Percentiles rank a stretch among this genome's conserved stretches.
phyloP scores from a whole-genome alignment of 2,888 invertebrate genomes.

The Harpalus rubripes region DNA sequence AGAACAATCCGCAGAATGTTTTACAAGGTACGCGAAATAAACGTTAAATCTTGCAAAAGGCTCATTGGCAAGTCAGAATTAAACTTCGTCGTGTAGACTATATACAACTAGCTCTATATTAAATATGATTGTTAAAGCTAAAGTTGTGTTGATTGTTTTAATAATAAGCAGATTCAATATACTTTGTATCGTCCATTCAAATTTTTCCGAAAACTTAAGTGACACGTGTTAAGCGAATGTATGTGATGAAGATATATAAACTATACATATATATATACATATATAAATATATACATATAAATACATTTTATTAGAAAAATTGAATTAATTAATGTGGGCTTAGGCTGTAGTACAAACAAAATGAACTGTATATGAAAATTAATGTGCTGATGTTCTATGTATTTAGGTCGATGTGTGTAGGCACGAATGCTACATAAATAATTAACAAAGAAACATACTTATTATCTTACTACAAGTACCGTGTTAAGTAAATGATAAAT shows the following conservation, averaged over 20 bases:
- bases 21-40: too few species aligned
- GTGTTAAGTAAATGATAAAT: slow-evolving; percentile 65
- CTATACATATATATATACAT: slow-evolving; percentile 66
- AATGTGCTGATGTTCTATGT: slow-evolving; percentile 67
- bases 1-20: too few species aligned
- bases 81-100: too few species aligned
- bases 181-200: too few species aligned
- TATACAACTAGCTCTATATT: too few species aligned
- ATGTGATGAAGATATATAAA: slow-evolving; percentile 66
- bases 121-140: too few species aligned
- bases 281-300: slow-evolving; percentile 66
- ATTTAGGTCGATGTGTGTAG: slow-evolving; percentile 67
- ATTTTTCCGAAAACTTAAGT: too few species aligned
- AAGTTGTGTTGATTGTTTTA: too few species aligned
- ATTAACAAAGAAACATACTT: slow-evolving; percentile 62
- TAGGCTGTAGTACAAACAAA: slow-evolving; percentile 67
- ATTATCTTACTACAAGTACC: slow-evolving; percentile 57
- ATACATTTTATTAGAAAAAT: slow-evolving; percentile 66
- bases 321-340: slow-evolving; percentile 67
- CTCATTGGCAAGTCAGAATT: too few species aligned
- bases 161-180: too few species aligned
- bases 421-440: slow-evolving; percentile 67
- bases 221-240: too few species aligned
- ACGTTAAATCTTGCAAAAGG: too few species aligned
- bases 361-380: slow-evolving; percentile 67